phyloP scores from a whole-genome alignment of 2,113 vertebrate genomes.

The Tyto alba region DNA sequence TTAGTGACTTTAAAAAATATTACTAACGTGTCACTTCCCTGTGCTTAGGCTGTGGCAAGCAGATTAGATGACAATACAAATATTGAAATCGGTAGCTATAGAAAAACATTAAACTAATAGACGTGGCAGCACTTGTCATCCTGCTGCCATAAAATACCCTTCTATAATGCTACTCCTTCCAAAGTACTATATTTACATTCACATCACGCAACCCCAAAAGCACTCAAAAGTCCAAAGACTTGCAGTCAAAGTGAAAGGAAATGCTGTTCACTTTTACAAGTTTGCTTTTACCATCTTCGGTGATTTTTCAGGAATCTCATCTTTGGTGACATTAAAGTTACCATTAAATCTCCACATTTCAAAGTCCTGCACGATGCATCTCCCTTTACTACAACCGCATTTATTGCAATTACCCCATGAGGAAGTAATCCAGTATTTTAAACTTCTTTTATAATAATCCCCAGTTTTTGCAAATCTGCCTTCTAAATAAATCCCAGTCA shows the following conservation, averaged over 20 bases:
- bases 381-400: conserved; percentile 53
- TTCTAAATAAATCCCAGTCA: conserved; percentile 55
- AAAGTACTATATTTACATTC: conserved; percentile 49
- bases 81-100: not conserved
- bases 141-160: conserved; percentile 12
- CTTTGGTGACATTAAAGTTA: conserved; percentile 54
- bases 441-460: conserved; percentile 29
- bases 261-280: conserved; percentile 28
- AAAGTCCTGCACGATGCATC: not conserved
- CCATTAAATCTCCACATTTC: not conserved
- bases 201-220: conserved; percentile 35
- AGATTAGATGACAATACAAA: not conserved
- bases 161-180: conserved; percentile 19
- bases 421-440: conserved; percentile 53
- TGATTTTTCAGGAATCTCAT: conserved; percentile 39
- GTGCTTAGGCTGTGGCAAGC: conserved; percentile 1
- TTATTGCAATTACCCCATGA: conserved; percentile 59
- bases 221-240: not conserved
- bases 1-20: conserved; percentile 33
- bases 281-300: not conserved
- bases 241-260: conserved; percentile 30
- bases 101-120: not conserved
- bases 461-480: conserved; percentile 40
- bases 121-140: not conserved
- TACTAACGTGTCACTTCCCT: not conserved